These are phyloP conservation scores for Oenanthe melanoleuca DNA, from an alignment of 2,113 vertebrate species.

Conservation along the genomic window DNA sequence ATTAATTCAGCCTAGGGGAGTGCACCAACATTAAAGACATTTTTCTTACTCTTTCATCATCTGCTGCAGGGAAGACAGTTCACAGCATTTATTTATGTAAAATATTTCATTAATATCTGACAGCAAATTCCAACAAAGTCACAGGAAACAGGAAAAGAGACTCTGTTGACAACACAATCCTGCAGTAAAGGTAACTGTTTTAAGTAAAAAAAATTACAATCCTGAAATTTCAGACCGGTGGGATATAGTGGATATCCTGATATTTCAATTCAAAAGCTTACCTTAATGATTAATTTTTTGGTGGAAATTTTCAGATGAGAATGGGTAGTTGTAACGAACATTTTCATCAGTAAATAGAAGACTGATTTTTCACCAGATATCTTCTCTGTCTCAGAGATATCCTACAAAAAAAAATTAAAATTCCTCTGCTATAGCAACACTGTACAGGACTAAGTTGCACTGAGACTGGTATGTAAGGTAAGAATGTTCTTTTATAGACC, in stretches of 20 bases:
- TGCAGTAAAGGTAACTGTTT: neutral
- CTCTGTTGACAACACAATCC: neutral
- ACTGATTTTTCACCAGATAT: constrained; percentile 83
- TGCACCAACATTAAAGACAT: neutral
- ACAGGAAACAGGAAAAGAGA: neutral
- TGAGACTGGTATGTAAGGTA: neutral
- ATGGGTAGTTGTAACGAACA: constrained; percentile 86
- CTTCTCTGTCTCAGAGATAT: constrained; percentile 73
- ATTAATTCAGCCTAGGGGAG: neutral
- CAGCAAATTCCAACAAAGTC: neutral
- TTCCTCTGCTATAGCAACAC: neutral
- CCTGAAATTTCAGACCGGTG: neutral
- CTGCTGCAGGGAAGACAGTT: neutral
- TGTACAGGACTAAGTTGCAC: neutral
- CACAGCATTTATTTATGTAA: neutral
- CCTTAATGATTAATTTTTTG: constrained; percentile 87
- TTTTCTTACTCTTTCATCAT: neutral
- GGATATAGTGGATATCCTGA: neutral
- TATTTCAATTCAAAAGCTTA: constrained; percentile 54
- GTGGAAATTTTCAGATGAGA: constrained; percentile 83
- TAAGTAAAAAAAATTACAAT: neutral
- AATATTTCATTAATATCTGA: neutral
- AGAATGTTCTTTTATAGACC: neutral
- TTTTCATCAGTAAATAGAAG: constrained; percentile 92
- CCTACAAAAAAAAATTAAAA: constrained; percentile 70